Percentiles rank a stretch among this genome's conserved stretches.
Evolutionary conservation across 2,888 invertebrate genomes (phyloP).

Genomic region (Brenthis hecate): DNA sequence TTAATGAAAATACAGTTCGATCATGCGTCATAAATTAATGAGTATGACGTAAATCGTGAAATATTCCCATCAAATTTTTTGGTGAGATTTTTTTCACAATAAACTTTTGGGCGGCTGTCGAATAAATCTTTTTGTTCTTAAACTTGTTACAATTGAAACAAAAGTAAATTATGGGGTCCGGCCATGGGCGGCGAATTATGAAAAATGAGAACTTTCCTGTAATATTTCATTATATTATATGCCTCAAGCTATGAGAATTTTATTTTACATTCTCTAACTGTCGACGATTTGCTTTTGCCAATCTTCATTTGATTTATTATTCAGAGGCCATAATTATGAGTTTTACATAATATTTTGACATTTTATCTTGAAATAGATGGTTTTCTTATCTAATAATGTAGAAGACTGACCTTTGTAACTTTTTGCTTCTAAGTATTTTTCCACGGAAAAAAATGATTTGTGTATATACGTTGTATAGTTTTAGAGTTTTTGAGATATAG

Average conservation of each 20-base stretch:
- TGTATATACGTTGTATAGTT: too few species aligned
- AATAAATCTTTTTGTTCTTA: constrained; percentile 67
- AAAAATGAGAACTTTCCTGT: constrained; percentile 56
- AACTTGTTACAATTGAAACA: constrained; percentile 74
- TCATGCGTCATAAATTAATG: constrained; percentile 65
- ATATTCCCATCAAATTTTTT: constrained; percentile 29
- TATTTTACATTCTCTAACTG: constrained; percentile 30
- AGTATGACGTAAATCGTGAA: constrained; percentile 29
- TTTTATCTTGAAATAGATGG: not conserved
- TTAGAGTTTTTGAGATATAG: too few species aligned
- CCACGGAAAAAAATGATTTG: too few species aligned
- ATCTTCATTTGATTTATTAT: constrained; percentile 29
- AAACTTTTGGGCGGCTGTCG: constrained; percentile 50
- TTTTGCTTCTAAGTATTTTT: too few species aligned
- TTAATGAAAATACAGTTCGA: constrained; percentile 43
- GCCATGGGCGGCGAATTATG: constrained; percentile 56
- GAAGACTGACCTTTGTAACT: too few species aligned
- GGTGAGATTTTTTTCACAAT: constrained; percentile 30
- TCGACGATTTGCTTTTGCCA: constrained; percentile 29
- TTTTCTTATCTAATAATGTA: too few species aligned
- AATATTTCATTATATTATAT: constrained; percentile 42
- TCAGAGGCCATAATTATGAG: not conserved
- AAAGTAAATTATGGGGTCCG: constrained; percentile 69
- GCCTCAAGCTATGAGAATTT: constrained; percentile 18
- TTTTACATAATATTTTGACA: not conserved